Base-by-base conservation (phyloP, 2,888 invertebrate species). In the Trissolcus japonicus region DNA sequence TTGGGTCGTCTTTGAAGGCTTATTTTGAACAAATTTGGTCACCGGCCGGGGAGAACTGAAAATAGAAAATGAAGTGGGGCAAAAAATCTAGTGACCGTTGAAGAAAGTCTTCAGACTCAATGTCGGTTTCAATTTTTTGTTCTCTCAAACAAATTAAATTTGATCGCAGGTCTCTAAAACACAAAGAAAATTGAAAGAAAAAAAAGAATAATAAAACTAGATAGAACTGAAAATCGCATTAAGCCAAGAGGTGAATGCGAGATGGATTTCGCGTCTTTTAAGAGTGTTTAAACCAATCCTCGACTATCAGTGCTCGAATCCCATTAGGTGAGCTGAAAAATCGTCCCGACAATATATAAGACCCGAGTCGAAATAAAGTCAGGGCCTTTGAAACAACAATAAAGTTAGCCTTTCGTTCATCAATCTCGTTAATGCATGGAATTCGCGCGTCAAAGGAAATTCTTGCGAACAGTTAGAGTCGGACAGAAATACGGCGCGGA, bases 361-460 rank as follows among this genome's bases (percentile, higher is more conserved):
- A 21, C 46, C 25, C 25, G 25, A n/a, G 63, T 51, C 16, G 79
- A 62, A 79, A 80, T 71, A 69, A 80, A 35, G 71, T 53, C 69
- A 59, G 82, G n/a, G 11, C 84, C 86, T 86, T 87, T 87, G 86
- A 87, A 86, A 85, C 86, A 87, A 86, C 86, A 87, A 87, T 86
- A 84, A 87, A 87, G 86, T 86, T 87, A 87, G 81, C 83, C 82
- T 84, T 82, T 82, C 83, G 83, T 84, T 85, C 85, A 83, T 86
- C 86, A 86, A 86, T 82, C 84, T 85, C 83, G 83, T 85, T 87
- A 86, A 86, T 87, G 83, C 84, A 86, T 51, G 46, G 46, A 16
- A 46, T 46, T 13, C 86, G 83, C 82, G 82, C 84, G 85, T 87
- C 87, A 86, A 87, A 86, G 85, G 83, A 83, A 86, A 83, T 86